Conservation (phyloP, 2,113 vertebrate genomes). For the Triplophysa tibetana region DNA sequence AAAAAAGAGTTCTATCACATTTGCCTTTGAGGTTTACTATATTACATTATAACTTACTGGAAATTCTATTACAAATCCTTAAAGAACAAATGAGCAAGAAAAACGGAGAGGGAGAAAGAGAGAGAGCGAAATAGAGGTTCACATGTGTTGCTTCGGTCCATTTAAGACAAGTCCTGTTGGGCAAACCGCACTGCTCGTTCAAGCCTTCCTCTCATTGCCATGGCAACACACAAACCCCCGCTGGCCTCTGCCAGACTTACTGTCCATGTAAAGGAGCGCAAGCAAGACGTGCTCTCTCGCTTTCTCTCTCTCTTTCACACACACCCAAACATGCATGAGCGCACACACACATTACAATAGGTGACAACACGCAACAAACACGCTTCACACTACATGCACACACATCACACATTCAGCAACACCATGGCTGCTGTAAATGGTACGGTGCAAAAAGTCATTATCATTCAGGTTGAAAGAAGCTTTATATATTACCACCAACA, state of each 20-base stretch:
- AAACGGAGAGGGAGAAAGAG: conserved; percentile 14
- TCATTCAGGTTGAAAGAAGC: conserved; percentile 49
- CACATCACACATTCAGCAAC: neutral
- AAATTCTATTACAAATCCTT: conserved; percentile 28
- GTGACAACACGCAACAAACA: conserved; percentile 18
- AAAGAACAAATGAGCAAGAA: conserved; percentile 13
- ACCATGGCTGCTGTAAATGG: conserved; percentile 57
- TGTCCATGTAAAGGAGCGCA: conserved; percentile 74
- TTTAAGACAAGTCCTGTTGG: conserved; percentile 76
- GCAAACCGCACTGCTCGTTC: conserved; percentile 78
- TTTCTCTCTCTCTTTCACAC: conserved; percentile 52
- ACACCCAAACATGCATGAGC: conserved; percentile 69
- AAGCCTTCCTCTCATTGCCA: conserved; percentile 78
- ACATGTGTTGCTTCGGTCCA: conserved; percentile 67
- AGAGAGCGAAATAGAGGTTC: conserved; percentile 27
- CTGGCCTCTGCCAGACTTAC: conserved; percentile 79
- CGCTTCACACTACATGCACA: neutral
- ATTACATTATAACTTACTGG: conserved; percentile 26
- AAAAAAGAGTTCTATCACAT: neutral
- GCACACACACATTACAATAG: conserved; percentile 54
- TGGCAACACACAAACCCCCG: conserved; percentile 80
- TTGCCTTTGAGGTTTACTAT: conserved; percentile 1
- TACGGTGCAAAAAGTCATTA: conserved; percentile 53
- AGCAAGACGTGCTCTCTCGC: conserved; percentile 54
- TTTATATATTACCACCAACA: conserved; percentile 32